Evolutionary conservation across 2,797 vertebrate species (phyloP), one percentile per base, ranked within the genome.

Genomic region (Gephyroberyx darwinii): DNA sequence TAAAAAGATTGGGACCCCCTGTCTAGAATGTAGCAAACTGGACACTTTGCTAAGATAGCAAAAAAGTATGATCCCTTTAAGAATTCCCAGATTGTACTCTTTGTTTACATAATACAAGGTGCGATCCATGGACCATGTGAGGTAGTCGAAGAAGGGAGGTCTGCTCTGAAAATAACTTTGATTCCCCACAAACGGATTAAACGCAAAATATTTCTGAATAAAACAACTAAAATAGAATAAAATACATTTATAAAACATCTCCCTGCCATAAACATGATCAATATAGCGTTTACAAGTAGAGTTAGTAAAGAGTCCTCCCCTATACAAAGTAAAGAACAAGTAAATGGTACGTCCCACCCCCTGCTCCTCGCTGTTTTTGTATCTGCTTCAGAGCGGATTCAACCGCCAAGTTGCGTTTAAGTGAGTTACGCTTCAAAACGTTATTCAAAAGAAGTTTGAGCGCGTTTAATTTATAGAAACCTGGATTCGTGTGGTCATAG

Each of bases 31-130:
- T 53, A 30, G 30, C 43, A 80, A 69, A 68, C 2, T 64, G 72
- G 50, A 86, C 74, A 80, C 22, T 81, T 75, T 72, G 26, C 19
- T 70, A 80, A 71, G 55, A 63, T 53, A 51, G 74, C 66, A 41
- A 20, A 80, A 75, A 81, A 65, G 66, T 68, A 66, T 61, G 90
- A 88, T 84, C 89, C 83, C 94, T 96, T 95, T 96, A 96, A 96
- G 93, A 92, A 90, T 86, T 86, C 90, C 84, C 91, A 92, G 91
- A 85, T 94, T 93, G 93, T 96, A 95, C 93, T 95, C 95, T 96
- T 95, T 99, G 97, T 99, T 98, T 98, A 99, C 97, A 98, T 97
- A 98, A 98, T 94, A 96, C 84, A 84, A 81, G 90, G 88, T 66
- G 65, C 82, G 56, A 80, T 10, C 74, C 79, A 83, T 56, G 33